Conservation (phyloP, 1,140 invertebrate species). For the Drosophila serrata region DNA sequence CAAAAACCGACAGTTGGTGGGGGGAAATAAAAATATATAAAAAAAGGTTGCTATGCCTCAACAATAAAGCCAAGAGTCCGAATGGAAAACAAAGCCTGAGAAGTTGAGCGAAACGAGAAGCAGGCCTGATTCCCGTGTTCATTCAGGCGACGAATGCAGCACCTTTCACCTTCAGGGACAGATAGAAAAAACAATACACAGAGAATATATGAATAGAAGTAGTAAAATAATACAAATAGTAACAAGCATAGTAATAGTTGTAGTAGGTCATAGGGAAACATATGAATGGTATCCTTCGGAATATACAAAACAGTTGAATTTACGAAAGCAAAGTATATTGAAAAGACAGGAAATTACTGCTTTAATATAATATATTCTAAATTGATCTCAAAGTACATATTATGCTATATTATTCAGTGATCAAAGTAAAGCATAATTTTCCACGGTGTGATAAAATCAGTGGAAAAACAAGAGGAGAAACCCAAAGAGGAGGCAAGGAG, state of each 20-base stretch:
- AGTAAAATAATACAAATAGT: no score
- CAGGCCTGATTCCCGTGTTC: constrained; percentile 42
- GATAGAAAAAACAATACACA: constrained; percentile 17
- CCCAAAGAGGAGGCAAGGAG: constrained; percentile 1
- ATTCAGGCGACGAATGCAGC: constrained; percentile 52
- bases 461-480: constrained; percentile 4
- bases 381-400: neutral
- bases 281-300: no score
- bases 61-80: constrained; percentile 47
- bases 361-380: neutral
- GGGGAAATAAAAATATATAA: constrained; percentile 14
- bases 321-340: neutral
- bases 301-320: neutral
- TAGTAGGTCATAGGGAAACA: neutral
- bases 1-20: constrained; percentile 38
- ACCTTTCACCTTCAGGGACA: constrained; percentile 54
- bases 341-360: neutral
- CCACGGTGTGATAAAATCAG: constrained; percentile 11
- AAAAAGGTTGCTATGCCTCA: constrained; percentile 45
- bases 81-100: constrained; percentile 44
- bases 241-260: neutral
- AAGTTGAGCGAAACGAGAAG: constrained; percentile 35
- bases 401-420: no score
- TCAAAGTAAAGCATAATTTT: neutral
- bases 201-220: no score